phyloP scores from a whole-genome alignment of 2,797 vertebrate genomes.

The Myotis pilosus region DNA sequence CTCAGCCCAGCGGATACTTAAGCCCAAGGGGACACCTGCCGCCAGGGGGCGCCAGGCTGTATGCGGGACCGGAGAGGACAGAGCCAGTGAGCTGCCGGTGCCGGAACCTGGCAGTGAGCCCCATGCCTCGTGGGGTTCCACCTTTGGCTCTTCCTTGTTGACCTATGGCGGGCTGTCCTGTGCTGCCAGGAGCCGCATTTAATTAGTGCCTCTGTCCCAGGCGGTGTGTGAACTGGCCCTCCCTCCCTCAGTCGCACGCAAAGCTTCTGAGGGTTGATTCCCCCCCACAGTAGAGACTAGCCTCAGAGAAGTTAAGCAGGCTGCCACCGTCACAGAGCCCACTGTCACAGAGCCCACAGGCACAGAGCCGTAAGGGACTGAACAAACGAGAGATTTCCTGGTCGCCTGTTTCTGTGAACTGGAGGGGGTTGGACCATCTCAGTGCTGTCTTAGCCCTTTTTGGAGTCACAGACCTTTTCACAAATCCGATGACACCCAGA shows the following conservation, averaged over 20 bases:
- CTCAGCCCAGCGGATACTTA: accelerated
- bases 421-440: background rate
- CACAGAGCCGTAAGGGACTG: background rate
- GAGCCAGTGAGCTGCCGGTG: accelerated
- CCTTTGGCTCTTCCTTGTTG: accelerated
- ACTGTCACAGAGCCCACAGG: background rate
- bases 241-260: background rate
- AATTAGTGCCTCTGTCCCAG: background rate
- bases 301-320: background rate
- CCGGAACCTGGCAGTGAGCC: accelerated
- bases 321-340: background rate
- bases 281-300: accelerated
- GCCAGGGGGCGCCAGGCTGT: background rate
- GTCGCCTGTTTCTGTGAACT: background rate
- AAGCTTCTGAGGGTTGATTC: background rate
- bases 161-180: accelerated
- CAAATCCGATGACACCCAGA: accelerated
- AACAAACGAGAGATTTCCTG: accelerated
- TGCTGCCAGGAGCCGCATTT: accelerated
- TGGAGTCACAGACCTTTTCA: background rate
- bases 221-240: accelerated
- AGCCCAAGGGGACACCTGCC: background rate
- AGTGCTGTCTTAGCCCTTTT: accelerated
- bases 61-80: accelerated
- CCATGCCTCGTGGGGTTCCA: accelerated